phyloP scores from a whole-genome alignment of 2,888 invertebrate genomes.

The Hirtodrosophila histrioides region DNA sequence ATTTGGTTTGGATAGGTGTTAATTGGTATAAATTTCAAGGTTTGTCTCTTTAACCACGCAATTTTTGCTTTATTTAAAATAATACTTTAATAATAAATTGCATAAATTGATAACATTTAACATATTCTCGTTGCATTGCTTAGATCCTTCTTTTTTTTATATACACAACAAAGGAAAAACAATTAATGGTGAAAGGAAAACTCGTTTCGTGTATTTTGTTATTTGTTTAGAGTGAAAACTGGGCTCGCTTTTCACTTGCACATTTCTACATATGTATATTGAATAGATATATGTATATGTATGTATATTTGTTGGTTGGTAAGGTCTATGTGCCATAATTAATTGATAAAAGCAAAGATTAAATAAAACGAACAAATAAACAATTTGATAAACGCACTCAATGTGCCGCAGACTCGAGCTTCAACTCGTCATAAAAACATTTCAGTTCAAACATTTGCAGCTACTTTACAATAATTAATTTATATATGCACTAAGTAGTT shows the following conservation, averaged over 20 bases:
- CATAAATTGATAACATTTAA: slow-evolving; percentile 82
- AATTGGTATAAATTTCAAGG: too few species aligned
- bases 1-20: neutral
- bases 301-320: slow-evolving; percentile 41
- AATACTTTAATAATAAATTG: slow-evolving; percentile 81
- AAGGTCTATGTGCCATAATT: slow-evolving; percentile 55
- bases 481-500: slow-evolving; percentile 41
- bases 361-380: slow-evolving; percentile 34
- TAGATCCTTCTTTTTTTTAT: slow-evolving; percentile 44
- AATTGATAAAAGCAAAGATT: slow-evolving; percentile 56
- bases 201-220: slow-evolving; percentile 29
- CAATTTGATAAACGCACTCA: slow-evolving; percentile 32
- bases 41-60: slow-evolving; percentile 30
- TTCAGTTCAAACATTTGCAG: slow-evolving; percentile 49
- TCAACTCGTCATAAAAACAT: slow-evolving; percentile 32
- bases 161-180: slow-evolving; percentile 65
- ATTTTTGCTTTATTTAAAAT: slow-evolving; percentile 69
- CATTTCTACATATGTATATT: slow-evolving; percentile 44
- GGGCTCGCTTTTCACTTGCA: slow-evolving; percentile 47
- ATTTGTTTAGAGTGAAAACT: slow-evolving; percentile 56
- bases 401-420: slow-evolving; percentile 13
- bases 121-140: slow-evolving; percentile 71
- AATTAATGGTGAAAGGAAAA: slow-evolving; percentile 48
- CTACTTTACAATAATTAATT: slow-evolving; percentile 55
- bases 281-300: slow-evolving; percentile 40